These are phyloP conservation scores for Cheilosia pagana DNA, from an alignment of 2,888 invertebrate species.

Conservation along the genomic window DNA sequence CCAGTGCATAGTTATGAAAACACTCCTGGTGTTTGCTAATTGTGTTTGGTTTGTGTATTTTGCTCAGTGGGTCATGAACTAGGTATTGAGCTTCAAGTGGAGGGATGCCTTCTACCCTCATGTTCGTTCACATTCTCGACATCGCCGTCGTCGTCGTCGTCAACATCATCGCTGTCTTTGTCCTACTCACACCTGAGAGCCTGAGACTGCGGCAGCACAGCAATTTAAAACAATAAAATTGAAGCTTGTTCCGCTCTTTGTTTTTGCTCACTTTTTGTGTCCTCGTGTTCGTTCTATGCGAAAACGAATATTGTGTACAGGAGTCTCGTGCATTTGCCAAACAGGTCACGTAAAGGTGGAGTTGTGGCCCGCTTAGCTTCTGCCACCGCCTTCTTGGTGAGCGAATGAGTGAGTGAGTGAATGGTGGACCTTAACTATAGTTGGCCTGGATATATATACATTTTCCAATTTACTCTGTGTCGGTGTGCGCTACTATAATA, in stretches of 20 bases:
- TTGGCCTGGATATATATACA: conserved; percentile 31
- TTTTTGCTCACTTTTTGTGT: conserved; percentile 12
- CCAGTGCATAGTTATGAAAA: not conserved
- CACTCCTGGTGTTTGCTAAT: conserved; percentile 18
- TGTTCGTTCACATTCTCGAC: conserved; percentile 49
- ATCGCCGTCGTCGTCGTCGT: conserved; percentile 28
- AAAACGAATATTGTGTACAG: conserved; percentile 15
- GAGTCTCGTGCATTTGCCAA: conserved; percentile 46
- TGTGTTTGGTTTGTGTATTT: conserved; percentile 41
- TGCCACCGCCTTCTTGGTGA: conserved; percentile 25
- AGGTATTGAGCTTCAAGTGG: conserved; percentile 10
- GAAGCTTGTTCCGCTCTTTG: conserved; percentile 28
- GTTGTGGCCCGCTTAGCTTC: conserved; percentile 46
- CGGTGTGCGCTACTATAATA: not conserved
- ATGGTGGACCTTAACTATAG: conserved; percentile 54
- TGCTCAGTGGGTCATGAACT: conserved; percentile 37
- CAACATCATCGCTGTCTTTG: conserved; percentile 6
- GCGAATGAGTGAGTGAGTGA: conserved; percentile 36
- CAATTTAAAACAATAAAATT: conserved; percentile 70
- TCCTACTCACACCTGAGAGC: conserved; percentile 43
- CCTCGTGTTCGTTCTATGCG: conserved; percentile 28
- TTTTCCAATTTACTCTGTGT: conserved; percentile 32
- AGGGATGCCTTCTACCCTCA: not conserved
- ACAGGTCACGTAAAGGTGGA: conserved; percentile 65
- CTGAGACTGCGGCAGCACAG: conserved; percentile 12